A percentile compares a stretch with the other conserved stretches of the same genome.
Conservation (phyloP, 2,888 invertebrate genomes). For the Spisula solida region DNA sequence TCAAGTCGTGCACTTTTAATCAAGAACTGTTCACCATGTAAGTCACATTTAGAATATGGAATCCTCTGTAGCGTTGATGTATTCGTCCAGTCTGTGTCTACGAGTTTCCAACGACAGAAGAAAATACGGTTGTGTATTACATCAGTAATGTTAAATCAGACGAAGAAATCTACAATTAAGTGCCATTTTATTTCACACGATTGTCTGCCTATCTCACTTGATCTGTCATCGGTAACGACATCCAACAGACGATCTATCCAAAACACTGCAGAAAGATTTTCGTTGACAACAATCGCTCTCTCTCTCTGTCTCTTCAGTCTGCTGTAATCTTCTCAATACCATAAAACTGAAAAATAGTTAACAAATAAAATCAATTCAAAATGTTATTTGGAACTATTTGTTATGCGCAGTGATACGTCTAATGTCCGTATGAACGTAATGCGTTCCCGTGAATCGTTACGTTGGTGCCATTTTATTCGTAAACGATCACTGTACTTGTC, state of each 20-base stretch:
- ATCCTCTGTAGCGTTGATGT: too few species aligned
- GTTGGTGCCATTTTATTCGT: too few species aligned
- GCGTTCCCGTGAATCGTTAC: too few species aligned
- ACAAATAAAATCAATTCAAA: not conserved
- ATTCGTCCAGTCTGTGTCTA: too few species aligned
- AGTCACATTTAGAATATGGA: too few species aligned
- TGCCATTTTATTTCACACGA: slow-evolving; percentile 18
- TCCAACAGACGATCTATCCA: not conserved
- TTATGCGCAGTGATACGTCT: not conserved
- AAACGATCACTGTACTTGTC: too few species aligned
- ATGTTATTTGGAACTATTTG: not conserved
- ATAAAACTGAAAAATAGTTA: not conserved
- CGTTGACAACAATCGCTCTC: not conserved
- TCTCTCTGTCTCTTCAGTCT: not conserved
- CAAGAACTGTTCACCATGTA: too few species aligned
- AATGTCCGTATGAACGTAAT: too few species aligned
- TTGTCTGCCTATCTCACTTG: slow-evolving; percentile 1
- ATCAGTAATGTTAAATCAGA: slow-evolving; percentile 5
- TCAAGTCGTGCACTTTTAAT: too few species aligned
- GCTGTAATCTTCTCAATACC: not conserved
- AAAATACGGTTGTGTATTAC: not conserved
- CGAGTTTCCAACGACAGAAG: too few species aligned
- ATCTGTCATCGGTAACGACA: slow-evolving; percentile 3
- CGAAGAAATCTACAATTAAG: not conserved
- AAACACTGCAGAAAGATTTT: not conserved